Evolutionary conservation across 2,797 vertebrate species (phyloP).

Genomic region (Syndactyla subalaris): DNA sequence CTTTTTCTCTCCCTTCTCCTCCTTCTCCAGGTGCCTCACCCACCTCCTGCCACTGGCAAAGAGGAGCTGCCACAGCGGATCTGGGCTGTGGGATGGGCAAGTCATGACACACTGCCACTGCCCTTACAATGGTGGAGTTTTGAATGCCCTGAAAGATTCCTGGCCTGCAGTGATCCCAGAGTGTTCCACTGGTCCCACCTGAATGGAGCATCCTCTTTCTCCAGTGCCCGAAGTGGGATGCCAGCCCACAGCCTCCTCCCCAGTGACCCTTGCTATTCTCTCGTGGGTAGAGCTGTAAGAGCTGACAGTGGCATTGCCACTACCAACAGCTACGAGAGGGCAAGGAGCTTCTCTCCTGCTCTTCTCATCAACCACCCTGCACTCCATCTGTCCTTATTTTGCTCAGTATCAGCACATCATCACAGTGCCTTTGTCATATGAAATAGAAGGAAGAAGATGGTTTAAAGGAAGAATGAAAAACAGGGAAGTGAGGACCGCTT

Average conservation of each 20-base stretch:
- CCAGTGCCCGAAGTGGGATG: not conserved
- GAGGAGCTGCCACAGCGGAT: rapidly evolving
- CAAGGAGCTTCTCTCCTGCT: not conserved
- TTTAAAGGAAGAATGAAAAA: not conserved
- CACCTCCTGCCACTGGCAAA: rapidly evolving
- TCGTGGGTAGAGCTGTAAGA: not conserved
- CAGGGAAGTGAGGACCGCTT: no score
- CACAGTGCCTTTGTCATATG: not conserved
- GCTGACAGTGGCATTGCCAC: not conserved
- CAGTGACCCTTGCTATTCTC: not conserved
- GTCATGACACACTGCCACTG: not conserved
- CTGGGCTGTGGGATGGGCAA: not conserved
- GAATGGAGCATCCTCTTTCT: not conserved
- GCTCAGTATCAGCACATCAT: not conserved
- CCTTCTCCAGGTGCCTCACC: no score
- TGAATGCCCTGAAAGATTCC: not conserved
- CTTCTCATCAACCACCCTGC: not conserved
- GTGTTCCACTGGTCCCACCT: not conserved
- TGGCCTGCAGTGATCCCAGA: not conserved
- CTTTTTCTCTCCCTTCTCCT: no score
- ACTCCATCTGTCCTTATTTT: not conserved
- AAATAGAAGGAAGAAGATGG: not conserved
- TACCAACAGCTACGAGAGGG: not conserved
- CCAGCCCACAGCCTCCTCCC: not conserved
- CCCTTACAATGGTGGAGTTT: not conserved